phyloP scores from a whole-genome alignment of 1,140 invertebrate species.

The Drosophila chauvacae region DNA sequence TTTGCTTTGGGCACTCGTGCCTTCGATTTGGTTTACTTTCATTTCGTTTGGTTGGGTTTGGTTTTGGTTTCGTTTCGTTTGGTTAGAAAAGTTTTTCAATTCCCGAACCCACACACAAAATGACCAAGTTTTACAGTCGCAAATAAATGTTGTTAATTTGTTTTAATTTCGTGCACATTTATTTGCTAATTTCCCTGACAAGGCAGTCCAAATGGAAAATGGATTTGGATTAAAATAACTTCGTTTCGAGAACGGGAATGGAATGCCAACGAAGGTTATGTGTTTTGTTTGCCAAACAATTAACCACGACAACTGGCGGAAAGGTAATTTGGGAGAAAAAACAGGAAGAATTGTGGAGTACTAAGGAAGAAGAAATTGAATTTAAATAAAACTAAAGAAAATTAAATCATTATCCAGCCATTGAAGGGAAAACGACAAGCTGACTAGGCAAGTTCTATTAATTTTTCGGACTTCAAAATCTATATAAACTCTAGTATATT shows the following conservation, averaged over 20 bases:
- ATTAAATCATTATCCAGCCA: constrained; percentile 7
- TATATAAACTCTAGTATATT: neutral
- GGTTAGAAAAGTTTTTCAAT: constrained; percentile 71
- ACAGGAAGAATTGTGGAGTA: neutral
- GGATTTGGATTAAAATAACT: constrained; percentile 44
- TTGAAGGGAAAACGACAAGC: neutral
- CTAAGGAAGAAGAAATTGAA: neutral
- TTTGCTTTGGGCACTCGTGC: constrained; percentile 64
- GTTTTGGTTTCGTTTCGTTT: constrained; percentile 8
- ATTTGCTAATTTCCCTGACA: constrained; percentile 61
- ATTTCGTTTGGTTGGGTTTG: constrained; percentile 32
- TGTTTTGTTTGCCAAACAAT: constrained; percentile 45
- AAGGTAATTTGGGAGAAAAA: neutral
- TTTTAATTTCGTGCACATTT: constrained; percentile 72
- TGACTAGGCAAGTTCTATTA: neutral
- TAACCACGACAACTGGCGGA: constrained; percentile 15
- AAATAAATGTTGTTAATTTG: constrained; percentile 82
- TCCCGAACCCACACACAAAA: constrained; percentile 51
- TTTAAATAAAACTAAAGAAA: constrained; percentile 1
- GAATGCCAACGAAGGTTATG: constrained; percentile 17
- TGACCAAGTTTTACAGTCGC: constrained; percentile 72
- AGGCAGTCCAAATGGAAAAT: constrained; percentile 44
- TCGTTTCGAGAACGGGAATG: neutral
- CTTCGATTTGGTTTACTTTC: constrained; percentile 61
- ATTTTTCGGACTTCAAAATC: neutral